Base-by-base conservation (phyloP, 1,140 invertebrate genomes). In the Conopomorpha cramerella region DNA sequence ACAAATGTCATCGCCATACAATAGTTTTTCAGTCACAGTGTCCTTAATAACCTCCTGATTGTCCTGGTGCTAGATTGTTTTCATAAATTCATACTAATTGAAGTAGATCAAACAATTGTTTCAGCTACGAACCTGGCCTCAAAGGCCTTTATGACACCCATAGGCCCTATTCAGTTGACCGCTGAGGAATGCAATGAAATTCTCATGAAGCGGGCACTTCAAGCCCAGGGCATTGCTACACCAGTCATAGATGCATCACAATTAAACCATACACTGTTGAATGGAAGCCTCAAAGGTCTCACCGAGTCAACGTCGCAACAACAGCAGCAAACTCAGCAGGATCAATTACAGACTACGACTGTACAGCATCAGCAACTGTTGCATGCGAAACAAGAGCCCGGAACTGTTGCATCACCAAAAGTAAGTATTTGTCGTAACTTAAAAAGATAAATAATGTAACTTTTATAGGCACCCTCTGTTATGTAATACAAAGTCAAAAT, bases 111-210 rank as follows among this genome's bases (percentile, higher is more conserved):
- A n/a, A n/a, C n/a, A n/a, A n/a, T n/a, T n/a, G n/a, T 64, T 53
- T 34, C 57, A 65, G 58, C 68, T 39, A 43, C 65, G 34, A 66
- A 67, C 38, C 36, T 78, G 29, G 41, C 66, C 28, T 44, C 66
- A 13, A 78, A 78, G 41, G 63, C 70, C 11, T 77, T 84, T 49
- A 84, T 84, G 79, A 85, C 84, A 43, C 85, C 85, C 2, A 73
- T 88, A 23, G 87, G 86, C 32, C 85, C 86, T 8, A 68, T 88
- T 36, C 86, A 87, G 49, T 72, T 88, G 11, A 88, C 86, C 1
- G 84, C 85, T 8, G 86, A 89, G 63, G 87, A 89, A 78, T 89
- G 86, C 74, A 88, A 88, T 67, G 86, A 89, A 61, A 87, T 88
- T 30, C 64, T 88, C 45, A 86, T 87, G 82, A 87, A 87, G 58